phyloP scores from a whole-genome alignment of 2,888 invertebrate genomes.

The Temnothorax ravouxi region DNA sequence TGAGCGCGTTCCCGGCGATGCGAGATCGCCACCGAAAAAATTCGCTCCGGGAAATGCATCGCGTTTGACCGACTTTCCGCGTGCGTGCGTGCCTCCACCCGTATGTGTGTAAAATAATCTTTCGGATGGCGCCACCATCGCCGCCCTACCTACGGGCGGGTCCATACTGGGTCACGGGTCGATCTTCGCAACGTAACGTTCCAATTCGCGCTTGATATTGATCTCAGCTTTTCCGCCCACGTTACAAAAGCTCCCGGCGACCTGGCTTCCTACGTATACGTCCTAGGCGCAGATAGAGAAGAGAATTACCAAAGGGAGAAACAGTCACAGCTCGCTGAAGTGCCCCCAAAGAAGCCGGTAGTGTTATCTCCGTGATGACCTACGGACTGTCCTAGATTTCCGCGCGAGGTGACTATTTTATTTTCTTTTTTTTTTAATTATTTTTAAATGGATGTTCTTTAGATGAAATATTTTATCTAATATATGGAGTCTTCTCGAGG shows the following conservation, averaged over 20 bases:
- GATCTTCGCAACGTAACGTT: slow-evolving; percentile 84
- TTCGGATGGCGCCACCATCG: slow-evolving; percentile 74
- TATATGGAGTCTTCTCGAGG: too few species aligned
- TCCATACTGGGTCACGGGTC: slow-evolving; percentile 86
- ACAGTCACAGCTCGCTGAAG: slow-evolving; percentile 30
- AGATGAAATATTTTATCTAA: not conserved
- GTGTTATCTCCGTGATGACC: slow-evolving; percentile 33
- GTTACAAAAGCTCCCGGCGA: slow-evolving; percentile 72
- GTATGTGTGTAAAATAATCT: slow-evolving; percentile 51
- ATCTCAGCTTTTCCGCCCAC: slow-evolving; percentile 82
- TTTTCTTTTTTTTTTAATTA: not conserved
- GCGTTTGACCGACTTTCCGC: slow-evolving; percentile 46
- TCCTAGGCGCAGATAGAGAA: slow-evolving; percentile 35
- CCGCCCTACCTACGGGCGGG: slow-evolving; percentile 79
- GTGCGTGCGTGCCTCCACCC: not conserved
- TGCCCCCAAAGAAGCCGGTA: slow-evolving; percentile 23
- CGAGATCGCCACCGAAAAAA: not conserved
- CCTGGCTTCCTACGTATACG: slow-evolving; percentile 58
- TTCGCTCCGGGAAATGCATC: slow-evolving; percentile 22
- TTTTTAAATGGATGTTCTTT: not conserved
- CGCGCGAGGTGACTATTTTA: not conserved
- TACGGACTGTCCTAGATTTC: slow-evolving; percentile 42
- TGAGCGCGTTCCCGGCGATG: not conserved
- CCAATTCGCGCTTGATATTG: slow-evolving; percentile 84
- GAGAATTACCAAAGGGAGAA: slow-evolving; percentile 46